Percentiles rank a stretch among this genome's conserved stretches.
phyloP scores from a whole-genome alignment of 2,113 vertebrate species.

The Narcine bancroftii region DNA sequence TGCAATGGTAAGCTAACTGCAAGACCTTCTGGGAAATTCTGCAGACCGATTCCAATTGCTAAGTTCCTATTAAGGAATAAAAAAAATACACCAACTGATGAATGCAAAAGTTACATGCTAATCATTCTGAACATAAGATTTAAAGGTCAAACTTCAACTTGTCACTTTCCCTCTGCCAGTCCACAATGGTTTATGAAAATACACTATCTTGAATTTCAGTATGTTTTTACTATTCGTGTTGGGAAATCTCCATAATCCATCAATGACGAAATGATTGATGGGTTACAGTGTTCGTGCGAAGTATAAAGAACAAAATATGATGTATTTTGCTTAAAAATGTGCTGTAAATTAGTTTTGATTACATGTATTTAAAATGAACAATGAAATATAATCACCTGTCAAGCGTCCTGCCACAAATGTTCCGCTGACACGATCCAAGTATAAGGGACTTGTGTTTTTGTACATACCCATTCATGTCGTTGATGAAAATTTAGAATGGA shows the following conservation, averaged over 20 bases:
- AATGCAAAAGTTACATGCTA: background rate
- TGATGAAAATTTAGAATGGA: too few relatives aligned
- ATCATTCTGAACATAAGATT: background rate
- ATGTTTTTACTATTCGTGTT: background rate
- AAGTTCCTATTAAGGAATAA: constrained; percentile 65
- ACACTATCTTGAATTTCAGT: background rate
- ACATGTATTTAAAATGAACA: too few relatives aligned
- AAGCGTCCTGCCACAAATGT: too few relatives aligned
- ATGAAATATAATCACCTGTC: too few relatives aligned
- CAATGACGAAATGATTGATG: background rate
- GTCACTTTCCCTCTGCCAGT: background rate
- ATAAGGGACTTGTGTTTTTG: too few relatives aligned
- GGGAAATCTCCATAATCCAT: background rate
- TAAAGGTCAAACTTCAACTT: background rate
- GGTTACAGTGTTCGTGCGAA: background rate
- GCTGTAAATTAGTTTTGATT: background rate
- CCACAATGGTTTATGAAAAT: background rate
- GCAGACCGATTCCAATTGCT: constrained; percentile 90
- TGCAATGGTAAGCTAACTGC: constrained; percentile 86
- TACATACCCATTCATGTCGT: too few relatives aligned
- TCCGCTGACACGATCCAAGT: too few relatives aligned
- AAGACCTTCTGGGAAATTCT: constrained; percentile 95
- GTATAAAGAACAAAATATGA: background rate
- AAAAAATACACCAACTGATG: background rate
- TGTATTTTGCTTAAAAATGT: background rate